Evolutionary conservation across 1,140 invertebrate genomes (phyloP).

Genomic region (Microplitis mediator): DNA sequence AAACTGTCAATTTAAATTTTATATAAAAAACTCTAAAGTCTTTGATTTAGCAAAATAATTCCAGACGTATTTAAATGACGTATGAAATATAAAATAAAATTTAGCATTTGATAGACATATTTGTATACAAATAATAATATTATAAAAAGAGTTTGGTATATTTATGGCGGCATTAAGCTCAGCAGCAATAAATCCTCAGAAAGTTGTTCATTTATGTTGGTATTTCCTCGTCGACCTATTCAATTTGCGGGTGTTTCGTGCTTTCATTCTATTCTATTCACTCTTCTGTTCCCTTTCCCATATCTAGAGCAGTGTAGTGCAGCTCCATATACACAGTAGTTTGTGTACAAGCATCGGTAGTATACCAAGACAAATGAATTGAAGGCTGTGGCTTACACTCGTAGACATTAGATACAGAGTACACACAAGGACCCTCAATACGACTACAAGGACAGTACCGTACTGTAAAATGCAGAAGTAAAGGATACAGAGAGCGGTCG

Average conservation of each 20-base stretch:
- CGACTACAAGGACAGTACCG: not conserved
- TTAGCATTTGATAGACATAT: not conserved
- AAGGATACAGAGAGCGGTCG: not conserved
- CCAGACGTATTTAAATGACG: not conserved
- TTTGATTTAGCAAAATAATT: no score
- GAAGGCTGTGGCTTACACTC: constrained; percentile 20
- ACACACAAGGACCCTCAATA: no score
- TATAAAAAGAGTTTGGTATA: not conserved
- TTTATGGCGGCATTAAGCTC: not conserved
- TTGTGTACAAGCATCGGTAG: not conserved
- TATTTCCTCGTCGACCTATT: constrained; percentile 27
- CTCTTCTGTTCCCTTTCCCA: not conserved
- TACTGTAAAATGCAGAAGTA: no score
- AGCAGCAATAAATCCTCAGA: constrained; percentile 18
- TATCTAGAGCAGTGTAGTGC: no score
- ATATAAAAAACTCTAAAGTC: no score
- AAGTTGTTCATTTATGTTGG: constrained; percentile 14
- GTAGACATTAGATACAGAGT: constrained; percentile 10
- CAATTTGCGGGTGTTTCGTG: constrained; percentile 28
- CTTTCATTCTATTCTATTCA: no score
- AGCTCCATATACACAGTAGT: no score
- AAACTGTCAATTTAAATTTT: no score
- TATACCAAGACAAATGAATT: constrained; percentile 26
- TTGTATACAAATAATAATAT: not conserved
- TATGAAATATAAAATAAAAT: not conserved